These are phyloP conservation scores for Clarias platycephalus DNA, from an alignment of 2,797 vertebrate genomes.

Conservation along the genomic window DNA sequence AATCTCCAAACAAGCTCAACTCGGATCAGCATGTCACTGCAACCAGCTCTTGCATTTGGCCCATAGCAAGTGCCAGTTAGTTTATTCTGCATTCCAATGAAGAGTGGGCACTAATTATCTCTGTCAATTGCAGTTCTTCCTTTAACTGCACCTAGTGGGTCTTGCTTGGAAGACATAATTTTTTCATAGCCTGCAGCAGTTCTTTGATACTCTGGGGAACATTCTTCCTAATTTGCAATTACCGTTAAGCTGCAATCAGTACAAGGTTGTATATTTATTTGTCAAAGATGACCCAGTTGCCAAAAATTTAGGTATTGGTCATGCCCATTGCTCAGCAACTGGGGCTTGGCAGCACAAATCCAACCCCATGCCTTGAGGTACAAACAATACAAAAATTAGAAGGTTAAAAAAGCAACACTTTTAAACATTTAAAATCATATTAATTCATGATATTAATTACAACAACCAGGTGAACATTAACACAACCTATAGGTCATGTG, in stretches of 20 bases:
- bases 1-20: not conserved
- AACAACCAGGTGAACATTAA: not conserved
- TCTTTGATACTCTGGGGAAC: not conserved
- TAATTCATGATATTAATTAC: not conserved
- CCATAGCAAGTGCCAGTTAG: not conserved
- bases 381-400: not conserved
- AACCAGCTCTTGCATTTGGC: not conserved
- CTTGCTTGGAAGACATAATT: not conserved
- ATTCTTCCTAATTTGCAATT: not conserved
- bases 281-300: not conserved
- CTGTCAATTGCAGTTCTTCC: not conserved
- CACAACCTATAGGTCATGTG: not conserved
- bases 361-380: not conserved
- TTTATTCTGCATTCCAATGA: not conserved
- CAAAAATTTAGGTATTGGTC: not conserved
- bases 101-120: not conserved
- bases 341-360: not conserved
- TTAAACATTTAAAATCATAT: not conserved
- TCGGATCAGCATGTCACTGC: not conserved
- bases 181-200: not conserved
- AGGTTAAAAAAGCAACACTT: not conserved
- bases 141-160: not conserved
- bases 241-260: not conserved
- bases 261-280: not conserved
- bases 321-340: not conserved